A percentile compares a stretch with the other conserved stretches of the same genome.
These are phyloP conservation scores for Poeciliopsis retropinna DNA, from an alignment of 2,113 vertebrate genomes.

Conservation along the genomic window DNA sequence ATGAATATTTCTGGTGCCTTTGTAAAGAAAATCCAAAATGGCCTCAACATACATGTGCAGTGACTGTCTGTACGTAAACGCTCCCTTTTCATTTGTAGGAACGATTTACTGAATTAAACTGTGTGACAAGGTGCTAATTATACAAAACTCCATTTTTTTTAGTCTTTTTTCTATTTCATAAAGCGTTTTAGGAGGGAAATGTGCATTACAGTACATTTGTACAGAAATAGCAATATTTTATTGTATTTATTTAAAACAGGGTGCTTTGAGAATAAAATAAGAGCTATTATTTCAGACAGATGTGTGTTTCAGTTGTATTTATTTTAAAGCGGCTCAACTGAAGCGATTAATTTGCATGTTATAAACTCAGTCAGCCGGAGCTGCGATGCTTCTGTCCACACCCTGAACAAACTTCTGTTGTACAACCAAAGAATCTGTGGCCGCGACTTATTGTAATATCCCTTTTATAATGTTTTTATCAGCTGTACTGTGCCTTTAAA, in stretches of 20 bases:
- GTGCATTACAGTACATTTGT: constrained; percentile 83
- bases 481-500: constrained; percentile 72
- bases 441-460: constrained; percentile 62
- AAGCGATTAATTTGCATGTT: constrained; percentile 55
- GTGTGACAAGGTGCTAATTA: constrained; percentile 72
- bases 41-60: constrained; percentile 46
- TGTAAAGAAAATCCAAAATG: constrained; percentile 1
- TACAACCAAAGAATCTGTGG: constrained; percentile 68
- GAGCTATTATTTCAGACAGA: constrained; percentile 68
- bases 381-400: constrained; percentile 61
- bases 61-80: constrained; percentile 44
- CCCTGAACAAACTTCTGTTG: constrained; percentile 55
- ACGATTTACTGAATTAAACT: constrained; percentile 55
- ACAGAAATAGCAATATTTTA: constrained; percentile 84
- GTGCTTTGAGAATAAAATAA: constrained; percentile 74
- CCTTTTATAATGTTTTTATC: constrained; percentile 63
- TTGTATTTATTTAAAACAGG: constrained; percentile 86
- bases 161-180: constrained; percentile 56
- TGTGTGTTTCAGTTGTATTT: constrained; percentile 80
- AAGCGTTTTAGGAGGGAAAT: constrained; percentile 72
- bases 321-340: constrained; percentile 65
- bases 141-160: constrained; percentile 59
- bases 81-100: constrained; percentile 31
- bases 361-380: constrained; percentile 54
- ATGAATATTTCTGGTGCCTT: constrained; percentile 16